Conservation (phyloP, 2,113 vertebrate species). For the Emydocephalus ijimae region DNA sequence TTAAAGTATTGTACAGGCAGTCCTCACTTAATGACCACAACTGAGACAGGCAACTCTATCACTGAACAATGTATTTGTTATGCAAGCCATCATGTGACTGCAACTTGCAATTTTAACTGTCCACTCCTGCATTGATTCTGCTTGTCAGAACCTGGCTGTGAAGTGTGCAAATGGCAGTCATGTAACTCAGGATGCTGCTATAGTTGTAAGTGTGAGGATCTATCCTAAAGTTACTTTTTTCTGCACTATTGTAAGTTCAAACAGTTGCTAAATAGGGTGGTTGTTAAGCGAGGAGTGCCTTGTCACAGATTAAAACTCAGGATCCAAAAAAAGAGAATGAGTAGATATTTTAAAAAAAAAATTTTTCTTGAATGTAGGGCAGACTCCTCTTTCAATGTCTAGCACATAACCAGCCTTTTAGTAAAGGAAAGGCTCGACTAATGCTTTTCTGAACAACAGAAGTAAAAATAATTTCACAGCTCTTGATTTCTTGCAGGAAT, state of each 20-base stretch:
- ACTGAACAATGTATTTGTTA: background rate
- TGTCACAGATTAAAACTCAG: background rate
- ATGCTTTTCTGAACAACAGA: background rate
- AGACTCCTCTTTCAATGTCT: background rate
- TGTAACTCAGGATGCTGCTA: background rate
- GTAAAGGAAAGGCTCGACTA: background rate
- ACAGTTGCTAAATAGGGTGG: background rate
- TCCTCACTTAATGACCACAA: background rate
- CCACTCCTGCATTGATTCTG: background rate
- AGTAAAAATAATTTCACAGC: background rate
- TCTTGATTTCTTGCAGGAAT: background rate
- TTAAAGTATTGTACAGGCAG: background rate
- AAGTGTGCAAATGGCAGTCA: background rate
- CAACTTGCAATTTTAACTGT: background rate
- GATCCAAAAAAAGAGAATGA: background rate
- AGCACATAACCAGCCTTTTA: background rate
- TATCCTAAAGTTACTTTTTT: background rate
- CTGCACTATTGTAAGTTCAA: background rate
- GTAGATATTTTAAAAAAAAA: background rate
- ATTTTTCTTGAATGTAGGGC: background rate
- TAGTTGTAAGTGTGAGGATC: background rate
- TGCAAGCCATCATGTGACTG: background rate
- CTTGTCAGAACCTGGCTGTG: background rate
- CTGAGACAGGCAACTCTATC: background rate
- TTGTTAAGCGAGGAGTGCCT: background rate